Conservation (phyloP, 2,113 vertebrate genomes). For the Tyrannus savana region DNA sequence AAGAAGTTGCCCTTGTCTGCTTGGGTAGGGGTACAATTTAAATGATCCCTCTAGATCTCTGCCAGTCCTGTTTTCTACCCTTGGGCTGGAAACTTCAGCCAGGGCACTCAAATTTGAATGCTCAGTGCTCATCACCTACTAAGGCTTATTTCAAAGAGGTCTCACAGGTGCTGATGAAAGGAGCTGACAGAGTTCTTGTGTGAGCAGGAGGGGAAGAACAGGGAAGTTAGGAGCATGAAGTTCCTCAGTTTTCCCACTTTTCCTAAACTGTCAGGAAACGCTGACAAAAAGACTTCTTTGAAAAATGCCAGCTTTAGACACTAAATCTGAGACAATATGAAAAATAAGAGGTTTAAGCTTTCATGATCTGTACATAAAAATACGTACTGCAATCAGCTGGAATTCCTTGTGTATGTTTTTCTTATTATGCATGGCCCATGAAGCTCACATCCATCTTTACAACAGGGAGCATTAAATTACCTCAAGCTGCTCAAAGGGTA, state of each 20-base stretch:
- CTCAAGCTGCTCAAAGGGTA: background rate
- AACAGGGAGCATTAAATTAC: background rate
- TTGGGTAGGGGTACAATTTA: background rate
- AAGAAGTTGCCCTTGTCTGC: background rate
- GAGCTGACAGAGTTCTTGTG: background rate
- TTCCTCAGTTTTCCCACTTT: background rate
- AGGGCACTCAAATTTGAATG: background rate
- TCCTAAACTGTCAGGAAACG: background rate
- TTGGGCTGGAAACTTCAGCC: slow-evolving; percentile 30
- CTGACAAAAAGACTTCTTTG: background rate
- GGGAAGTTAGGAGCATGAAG: background rate
- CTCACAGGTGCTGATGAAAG: background rate
- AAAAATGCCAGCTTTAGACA: background rate
- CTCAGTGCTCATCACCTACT: background rate
- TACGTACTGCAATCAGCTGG: background rate
- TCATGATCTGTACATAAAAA: background rate
- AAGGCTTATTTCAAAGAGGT: slow-evolving; percentile 31
- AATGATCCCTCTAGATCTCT: background rate
- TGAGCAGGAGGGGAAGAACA: background rate
- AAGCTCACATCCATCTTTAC: background rate
- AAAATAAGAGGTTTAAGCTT: background rate
- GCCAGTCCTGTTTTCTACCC: slow-evolving; percentile 40
- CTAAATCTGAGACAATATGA: background rate
- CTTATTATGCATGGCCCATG: background rate
- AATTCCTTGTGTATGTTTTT: background rate